Evolutionary conservation across 1,140 invertebrate species (phyloP).

Genomic region (Chionoecetes opilio): DNA sequence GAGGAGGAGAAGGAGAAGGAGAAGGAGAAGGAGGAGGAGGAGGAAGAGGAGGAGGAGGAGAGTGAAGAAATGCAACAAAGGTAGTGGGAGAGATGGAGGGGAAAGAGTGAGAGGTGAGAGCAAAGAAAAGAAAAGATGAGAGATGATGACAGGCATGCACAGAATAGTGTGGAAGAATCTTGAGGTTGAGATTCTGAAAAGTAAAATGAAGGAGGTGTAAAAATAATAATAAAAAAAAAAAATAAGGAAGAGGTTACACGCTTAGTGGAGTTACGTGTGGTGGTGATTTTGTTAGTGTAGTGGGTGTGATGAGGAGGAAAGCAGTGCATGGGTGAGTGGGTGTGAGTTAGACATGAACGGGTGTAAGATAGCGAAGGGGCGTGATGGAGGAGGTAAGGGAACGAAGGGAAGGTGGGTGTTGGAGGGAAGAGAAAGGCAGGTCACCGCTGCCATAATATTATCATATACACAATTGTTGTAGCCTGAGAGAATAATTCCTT

Average conservation of each 20-base stretch:
- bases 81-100: background rate
- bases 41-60: background rate
- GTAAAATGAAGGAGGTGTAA: too few relatives aligned
- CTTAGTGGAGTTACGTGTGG: too few relatives aligned
- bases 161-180: too few relatives aligned
- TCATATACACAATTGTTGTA: constrained; percentile 44
- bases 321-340: background rate
- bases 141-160: background rate
- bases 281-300: background rate
- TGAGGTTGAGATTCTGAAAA: too few relatives aligned
- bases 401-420: background rate
- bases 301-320: background rate
- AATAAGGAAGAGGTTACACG: too few relatives aligned
- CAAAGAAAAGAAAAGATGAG: background rate
- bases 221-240: too few relatives aligned
- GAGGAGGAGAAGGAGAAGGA: background rate
- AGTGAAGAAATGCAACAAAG: background rate
- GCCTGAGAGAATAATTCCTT: background rate
- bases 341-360: background rate
- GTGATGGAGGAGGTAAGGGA: background rate
- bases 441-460: background rate
- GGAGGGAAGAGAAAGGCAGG: background rate
- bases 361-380: background rate
- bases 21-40: background rate
- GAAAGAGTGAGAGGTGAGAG: background rate